phyloP scores from a whole-genome alignment of 1,140 invertebrate genomes.

The Cherax destructor region DNA sequence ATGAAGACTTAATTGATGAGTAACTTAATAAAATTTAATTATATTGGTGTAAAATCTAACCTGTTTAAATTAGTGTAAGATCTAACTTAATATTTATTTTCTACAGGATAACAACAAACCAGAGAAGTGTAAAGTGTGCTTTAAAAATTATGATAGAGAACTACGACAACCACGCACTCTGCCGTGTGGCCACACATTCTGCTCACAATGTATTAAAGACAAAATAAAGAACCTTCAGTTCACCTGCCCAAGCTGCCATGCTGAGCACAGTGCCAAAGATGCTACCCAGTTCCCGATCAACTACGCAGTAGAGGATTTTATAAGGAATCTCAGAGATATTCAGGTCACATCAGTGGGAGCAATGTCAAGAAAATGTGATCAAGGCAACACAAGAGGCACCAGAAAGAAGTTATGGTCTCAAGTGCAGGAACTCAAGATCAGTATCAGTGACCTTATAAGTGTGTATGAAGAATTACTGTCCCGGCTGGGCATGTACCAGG shows the following conservation, averaged over 20 bases:
- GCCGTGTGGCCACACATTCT: constrained; percentile 39
- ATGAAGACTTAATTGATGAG: no score
- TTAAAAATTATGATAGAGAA: constrained; percentile 3
- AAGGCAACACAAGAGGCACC: not conserved
- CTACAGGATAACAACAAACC: constrained; percentile 9
- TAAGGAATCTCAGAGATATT: not conserved
- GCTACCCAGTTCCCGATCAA: constrained; percentile 8
- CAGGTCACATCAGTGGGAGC: not conserved
- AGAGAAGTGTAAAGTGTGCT: constrained; percentile 23
- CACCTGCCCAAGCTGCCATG: constrained; percentile 13
- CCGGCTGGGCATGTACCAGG: not conserved
- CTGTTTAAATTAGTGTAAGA: no score
- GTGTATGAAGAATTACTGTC: not conserved
- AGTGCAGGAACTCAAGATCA: not conserved
- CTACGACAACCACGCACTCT: not conserved
- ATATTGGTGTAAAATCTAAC: no score
- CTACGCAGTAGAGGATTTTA: constrained; percentile 7
- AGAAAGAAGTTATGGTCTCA: not conserved
- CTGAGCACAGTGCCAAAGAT: not conserved
- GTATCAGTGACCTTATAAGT: not conserved
- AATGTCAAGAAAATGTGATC: not conserved
- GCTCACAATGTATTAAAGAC: constrained; percentile 5
- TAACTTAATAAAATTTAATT: no score
- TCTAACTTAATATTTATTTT: not conserved
- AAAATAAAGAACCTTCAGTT: not conserved